phyloP scores from a whole-genome alignment of 2,797 vertebrate genomes.

The Parambassis ranga region DNA sequence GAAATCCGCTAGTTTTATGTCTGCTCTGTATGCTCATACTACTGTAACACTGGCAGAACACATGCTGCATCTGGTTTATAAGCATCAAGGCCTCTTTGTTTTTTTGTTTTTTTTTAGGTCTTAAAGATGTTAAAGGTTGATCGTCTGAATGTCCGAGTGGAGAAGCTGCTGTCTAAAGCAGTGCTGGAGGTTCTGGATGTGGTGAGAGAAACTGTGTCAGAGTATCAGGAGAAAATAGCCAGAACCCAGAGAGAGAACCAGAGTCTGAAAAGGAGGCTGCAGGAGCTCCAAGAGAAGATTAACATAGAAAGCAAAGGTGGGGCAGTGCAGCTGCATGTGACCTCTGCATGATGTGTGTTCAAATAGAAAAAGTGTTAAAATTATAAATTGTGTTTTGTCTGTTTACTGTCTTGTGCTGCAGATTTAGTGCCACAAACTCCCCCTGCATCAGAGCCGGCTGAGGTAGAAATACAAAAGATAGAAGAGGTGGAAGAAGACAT shows the following conservation, averaged over 20 bases:
- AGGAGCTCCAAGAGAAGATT: slow-evolving; percentile 63
- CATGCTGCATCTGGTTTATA: background rate
- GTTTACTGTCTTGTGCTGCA: slow-evolving; percentile 25
- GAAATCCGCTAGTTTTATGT: too few species aligned
- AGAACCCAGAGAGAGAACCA: slow-evolving; percentile 71
- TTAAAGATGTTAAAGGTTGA: slow-evolving; percentile 68
- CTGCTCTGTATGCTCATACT: too few species aligned
- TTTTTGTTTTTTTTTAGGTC: background rate
- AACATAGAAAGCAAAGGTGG: slow-evolving; percentile 16
- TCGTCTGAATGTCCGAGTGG: slow-evolving; percentile 60
- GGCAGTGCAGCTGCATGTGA: too few species aligned
- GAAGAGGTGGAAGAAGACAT: background rate
- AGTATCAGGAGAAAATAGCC: slow-evolving; percentile 71
- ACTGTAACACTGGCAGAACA: background rate
- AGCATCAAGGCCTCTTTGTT: background rate
- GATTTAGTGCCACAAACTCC: background rate
- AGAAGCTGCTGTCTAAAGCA: slow-evolving; percentile 55
- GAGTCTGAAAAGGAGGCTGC: slow-evolving; percentile 62
- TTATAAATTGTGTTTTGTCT: too few species aligned
- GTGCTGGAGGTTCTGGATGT: slow-evolving; percentile 65
- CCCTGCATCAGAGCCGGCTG: background rate
- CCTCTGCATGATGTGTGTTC: too few species aligned
- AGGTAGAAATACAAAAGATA: background rate
- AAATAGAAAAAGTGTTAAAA: too few species aligned
- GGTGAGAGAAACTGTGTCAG: slow-evolving; percentile 65